Percentiles rank a stretch among this genome's conserved stretches.
These are phyloP conservation scores for Sycophaga agraensis DNA, from an alignment of 1,140 invertebrate species.

Conservation along the genomic window DNA sequence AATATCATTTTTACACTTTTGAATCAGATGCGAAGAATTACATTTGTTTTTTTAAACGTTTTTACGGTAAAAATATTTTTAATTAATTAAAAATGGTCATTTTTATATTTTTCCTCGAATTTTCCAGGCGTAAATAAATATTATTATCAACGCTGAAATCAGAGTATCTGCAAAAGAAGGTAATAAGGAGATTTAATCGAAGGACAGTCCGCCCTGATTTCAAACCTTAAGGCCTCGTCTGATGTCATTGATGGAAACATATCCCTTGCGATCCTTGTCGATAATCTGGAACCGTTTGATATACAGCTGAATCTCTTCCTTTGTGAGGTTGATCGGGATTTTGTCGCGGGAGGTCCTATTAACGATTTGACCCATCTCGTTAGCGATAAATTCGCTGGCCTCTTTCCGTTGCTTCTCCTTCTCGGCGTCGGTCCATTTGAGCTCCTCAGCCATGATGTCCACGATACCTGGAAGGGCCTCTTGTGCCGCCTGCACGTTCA, in stretches of 20 bases:
- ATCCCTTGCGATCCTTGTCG: slow-evolving; percentile 95
- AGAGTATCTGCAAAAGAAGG: no score
- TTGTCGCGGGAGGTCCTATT: slow-evolving; percentile 85
- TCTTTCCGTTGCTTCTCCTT: slow-evolving; percentile 77
- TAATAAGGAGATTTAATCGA: no score
- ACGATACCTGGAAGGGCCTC: slow-evolving; percentile 91
- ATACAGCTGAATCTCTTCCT: slow-evolving; percentile 92
- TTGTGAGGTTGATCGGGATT: slow-evolving; percentile 89
- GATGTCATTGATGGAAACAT: slow-evolving; percentile 97
- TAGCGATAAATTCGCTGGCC: slow-evolving; percentile 82
- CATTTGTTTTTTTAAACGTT: no score
- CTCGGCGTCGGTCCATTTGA: slow-evolving; percentile 87
- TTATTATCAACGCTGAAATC: no score
- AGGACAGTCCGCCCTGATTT: no score
- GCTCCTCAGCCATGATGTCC: slow-evolving; percentile 95
- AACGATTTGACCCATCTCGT: slow-evolving; percentile 96
- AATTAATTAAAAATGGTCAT: no score
- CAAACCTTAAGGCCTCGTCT: slow-evolving; percentile 87
- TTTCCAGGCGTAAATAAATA: no score
- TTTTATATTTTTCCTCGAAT: no score
- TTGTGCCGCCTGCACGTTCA: slow-evolving; percentile 94
- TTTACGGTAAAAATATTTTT: no score
- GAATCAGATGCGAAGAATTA: no score
- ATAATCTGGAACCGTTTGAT: slow-evolving; percentile 94
- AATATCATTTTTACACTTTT: no score